Evolutionary conservation across 2,888 invertebrate genomes (phyloP).

Genomic region (Hirtodrosophila alboralis): DNA sequence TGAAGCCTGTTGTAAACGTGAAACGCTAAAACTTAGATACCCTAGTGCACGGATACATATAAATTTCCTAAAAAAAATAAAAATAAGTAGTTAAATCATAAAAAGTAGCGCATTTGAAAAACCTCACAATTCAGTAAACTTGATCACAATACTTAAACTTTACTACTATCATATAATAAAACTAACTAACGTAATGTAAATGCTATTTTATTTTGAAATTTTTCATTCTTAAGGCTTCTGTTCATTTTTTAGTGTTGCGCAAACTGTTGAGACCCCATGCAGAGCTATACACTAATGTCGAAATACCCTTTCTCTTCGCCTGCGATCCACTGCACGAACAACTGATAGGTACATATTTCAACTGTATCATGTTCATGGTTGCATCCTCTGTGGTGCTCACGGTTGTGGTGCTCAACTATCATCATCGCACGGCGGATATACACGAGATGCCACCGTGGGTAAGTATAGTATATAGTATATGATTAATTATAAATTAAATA

Average conservation of each 20-base stretch:
- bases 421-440: conserved; percentile 98
- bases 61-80: conserved; percentile 36
- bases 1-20: conserved; percentile 40
- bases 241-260: conserved; percentile 73
- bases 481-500: background rate
- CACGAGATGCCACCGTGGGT: conserved; percentile 99
- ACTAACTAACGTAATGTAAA: conserved; percentile 63
- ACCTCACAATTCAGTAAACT: conserved; percentile 51
- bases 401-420: conserved; percentile 98
- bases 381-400: conserved; percentile 98
- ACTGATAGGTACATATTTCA: conserved; percentile 98
- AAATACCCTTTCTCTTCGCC: conserved; percentile 39
- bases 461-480: conserved; percentile 83
- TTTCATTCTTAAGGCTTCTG: conserved; percentile 65
- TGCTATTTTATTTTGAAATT: conserved; percentile 58
- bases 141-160: conserved; percentile 50
- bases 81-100: conserved; percentile 18
- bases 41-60: conserved; percentile 12
- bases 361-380: conserved; percentile 99
- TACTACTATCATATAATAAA: conserved; percentile 38
- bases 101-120: conserved; percentile 24
- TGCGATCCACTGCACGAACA: conserved; percentile 22
- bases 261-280: conserved; percentile 25
- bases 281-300: conserved; percentile 51
- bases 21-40: conserved; percentile 4